A percentile compares a stretch with the other conserved stretches of the same genome.
Conservation (phyloP, 1,140 invertebrate genomes). For the Phocides pigmalion region DNA sequence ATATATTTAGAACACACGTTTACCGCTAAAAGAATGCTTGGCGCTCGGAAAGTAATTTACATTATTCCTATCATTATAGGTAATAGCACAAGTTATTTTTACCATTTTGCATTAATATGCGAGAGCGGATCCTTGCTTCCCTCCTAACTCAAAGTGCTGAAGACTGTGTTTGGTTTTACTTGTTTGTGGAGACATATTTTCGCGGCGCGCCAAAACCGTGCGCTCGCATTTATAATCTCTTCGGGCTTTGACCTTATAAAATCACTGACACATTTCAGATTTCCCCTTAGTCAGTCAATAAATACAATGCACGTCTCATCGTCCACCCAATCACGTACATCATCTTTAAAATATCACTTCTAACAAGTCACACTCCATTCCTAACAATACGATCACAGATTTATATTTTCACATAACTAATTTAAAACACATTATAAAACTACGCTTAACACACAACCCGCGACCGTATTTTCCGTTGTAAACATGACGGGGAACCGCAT, state of each 20-base stretch:
- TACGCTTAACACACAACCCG: conserved; percentile 62
- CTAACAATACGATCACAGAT: conserved; percentile 46
- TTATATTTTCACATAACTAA: conserved; percentile 64
- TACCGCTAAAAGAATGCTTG: conserved; percentile 8
- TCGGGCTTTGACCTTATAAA: conserved; percentile 69
- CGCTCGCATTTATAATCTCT: conserved; percentile 74
- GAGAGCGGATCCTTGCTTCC: conserved; percentile 51
- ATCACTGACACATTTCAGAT: conserved; percentile 63
- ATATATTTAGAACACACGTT: neutral
- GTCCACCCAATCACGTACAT: conserved; percentile 45
- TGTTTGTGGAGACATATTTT: conserved; percentile 76
- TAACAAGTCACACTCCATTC: conserved; percentile 22
- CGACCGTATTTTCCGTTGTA: conserved; percentile 77
- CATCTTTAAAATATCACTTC: conserved; percentile 52
- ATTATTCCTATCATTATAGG: conserved; percentile 40
- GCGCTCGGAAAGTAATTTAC: conserved; percentile 43
- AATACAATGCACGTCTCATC: conserved; percentile 36
- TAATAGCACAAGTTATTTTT: conserved; percentile 32
- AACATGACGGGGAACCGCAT: conserved; percentile 71
- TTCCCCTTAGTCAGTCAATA: conserved; percentile 25
- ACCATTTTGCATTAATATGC: conserved; percentile 50
- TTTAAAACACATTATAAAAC: conserved; percentile 71
- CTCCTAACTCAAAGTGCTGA: conserved; percentile 54
- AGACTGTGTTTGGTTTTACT: conserved; percentile 62
- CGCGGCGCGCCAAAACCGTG: conserved; percentile 65